Percentiles rank a stretch among this genome's conserved stretches.
Conservation (phyloP, 2,797 vertebrate genomes). For the Sebastes umbrosus region DNA sequence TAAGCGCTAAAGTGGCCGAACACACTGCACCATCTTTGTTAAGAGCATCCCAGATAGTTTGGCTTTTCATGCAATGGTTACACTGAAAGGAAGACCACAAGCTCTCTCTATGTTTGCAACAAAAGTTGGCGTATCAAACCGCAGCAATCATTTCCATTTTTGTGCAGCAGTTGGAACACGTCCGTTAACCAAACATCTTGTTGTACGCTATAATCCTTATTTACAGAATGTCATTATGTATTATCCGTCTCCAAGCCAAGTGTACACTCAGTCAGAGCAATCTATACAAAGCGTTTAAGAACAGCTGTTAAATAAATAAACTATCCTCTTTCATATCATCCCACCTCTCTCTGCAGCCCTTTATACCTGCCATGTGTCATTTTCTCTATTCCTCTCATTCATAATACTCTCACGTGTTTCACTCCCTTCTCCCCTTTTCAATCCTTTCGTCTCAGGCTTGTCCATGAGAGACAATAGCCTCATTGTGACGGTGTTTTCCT, state of each 20-base stretch:
- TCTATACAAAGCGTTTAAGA: constrained; percentile 17
- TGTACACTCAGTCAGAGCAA: constrained; percentile 16
- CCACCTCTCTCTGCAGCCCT: neutral
- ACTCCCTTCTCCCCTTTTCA: constrained; percentile 9
- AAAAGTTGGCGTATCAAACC: neutral
- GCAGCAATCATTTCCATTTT: neutral
- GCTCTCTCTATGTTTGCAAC: neutral
- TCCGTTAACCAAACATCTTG: constrained; percentile 31
- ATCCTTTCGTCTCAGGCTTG: constrained; percentile 20
- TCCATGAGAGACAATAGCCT: constrained; percentile 58
- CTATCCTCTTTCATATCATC: constrained; percentile 1
- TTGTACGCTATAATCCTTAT: constrained; percentile 44
- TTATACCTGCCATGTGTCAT: neutral
- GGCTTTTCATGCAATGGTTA: neutral
- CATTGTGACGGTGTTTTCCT: constrained; percentile 47
- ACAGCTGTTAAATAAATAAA: constrained; percentile 36
- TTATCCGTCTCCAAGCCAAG: constrained; percentile 23
- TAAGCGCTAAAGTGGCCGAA: neutral
- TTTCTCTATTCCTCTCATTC: constrained; percentile 4
- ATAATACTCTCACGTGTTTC: constrained; percentile 2
- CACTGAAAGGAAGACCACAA: constrained; percentile 18
- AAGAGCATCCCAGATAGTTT: neutral
- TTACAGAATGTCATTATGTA: constrained; percentile 43
- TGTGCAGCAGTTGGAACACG: constrained; percentile 34
- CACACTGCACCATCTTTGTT: neutral